Evolutionary conservation across 2,113 vertebrate genomes (phyloP), one percentile per base, ranked within the genome.

Genomic region (Halcyon senegalensis): DNA sequence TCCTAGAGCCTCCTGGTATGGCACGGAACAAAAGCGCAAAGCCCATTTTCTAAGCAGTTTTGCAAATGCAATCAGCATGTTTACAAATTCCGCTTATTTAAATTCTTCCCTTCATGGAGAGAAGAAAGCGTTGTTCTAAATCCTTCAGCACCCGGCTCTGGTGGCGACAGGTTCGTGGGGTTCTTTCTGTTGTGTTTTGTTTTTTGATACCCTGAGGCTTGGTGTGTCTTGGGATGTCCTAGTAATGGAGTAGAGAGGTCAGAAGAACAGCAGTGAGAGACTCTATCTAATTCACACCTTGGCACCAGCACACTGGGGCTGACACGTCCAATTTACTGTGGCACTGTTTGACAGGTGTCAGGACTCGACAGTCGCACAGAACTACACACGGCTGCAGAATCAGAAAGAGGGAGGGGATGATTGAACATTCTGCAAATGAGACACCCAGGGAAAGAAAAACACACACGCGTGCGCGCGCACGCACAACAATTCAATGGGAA

Each of bases 261-360:
- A 75, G 96, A 87, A 85, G 90, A 94, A 68, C n/a, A 76, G 92
- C 53, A 5, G 14, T 16, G 79, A 95, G 95, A 62, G 46, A 28
- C 89, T 94, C 96, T 68, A n/a, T 84, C 95, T 96, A 98, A 98
- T 98, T 98, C 97, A 93, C 98, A 97, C 97, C 96, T 97, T 95
- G 96, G 95, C 94, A 93, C 95, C 89, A 53, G 96, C 96, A 84
- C 85, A 13, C 84, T 19, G 96, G 87, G 93, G 87, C 96, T 96
- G 92, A 94, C 83, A 95, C 7, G 93, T 95, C 97, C 97, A 97
- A 97, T 98, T 98, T 98, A 94, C 96, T 90, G 93, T 96, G 96
- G 94, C 87, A 84, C 87, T 43, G 87, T 95, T 94, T 98, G 97
- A 97, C 91, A 95, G 97, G 96, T 97, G 97, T 97, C 87, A 94